These are phyloP conservation scores for Aradophagus sp. DNA, from an alignment of 1,140 invertebrate genomes.

Conservation along the genomic window DNA sequence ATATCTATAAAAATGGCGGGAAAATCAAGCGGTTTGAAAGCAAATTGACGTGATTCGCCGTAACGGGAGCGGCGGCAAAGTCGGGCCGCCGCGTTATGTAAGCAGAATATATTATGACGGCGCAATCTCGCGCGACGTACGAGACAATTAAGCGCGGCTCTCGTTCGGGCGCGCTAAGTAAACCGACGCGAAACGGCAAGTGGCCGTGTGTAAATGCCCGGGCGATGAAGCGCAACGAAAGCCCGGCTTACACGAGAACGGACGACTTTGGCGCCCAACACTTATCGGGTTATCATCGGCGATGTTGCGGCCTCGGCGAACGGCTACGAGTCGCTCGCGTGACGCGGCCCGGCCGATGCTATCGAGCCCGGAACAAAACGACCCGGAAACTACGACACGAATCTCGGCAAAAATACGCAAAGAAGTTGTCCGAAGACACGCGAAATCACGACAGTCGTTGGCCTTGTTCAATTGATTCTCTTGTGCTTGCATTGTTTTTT, in stretches of 20 bases:
- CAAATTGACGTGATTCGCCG: slow-evolving; percentile 21
- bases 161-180: slow-evolving; percentile 35
- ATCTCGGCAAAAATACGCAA: slow-evolving; percentile 14
- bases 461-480: too few species aligned
- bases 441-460: too few species aligned
- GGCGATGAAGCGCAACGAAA: slow-evolving; percentile 52
- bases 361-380: slow-evolving; percentile 35
- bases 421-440: slow-evolving; percentile 30
- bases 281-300: slow-evolving; percentile 49
- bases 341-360: slow-evolving; percentile 28
- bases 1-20: background rate
- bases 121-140: slow-evolving; percentile 38
- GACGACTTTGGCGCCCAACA: slow-evolving; percentile 33
- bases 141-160: slow-evolving; percentile 44
- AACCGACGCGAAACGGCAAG: slow-evolving; percentile 45
- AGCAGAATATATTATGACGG: slow-evolving; percentile 44
- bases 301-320: slow-evolving; percentile 40
- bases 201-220: slow-evolving; percentile 49
- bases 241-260: slow-evolving; percentile 34
- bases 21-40: slow-evolving; percentile 19
- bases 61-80: slow-evolving; percentile 20
- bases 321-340: slow-evolving; percentile 44
- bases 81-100: slow-evolving; percentile 21
- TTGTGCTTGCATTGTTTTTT: too few species aligned
- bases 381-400: slow-evolving; percentile 16